Evolutionary conservation across 2,888 invertebrate genomes (phyloP).

Genomic region (Allophyes oxyacanthae): DNA sequence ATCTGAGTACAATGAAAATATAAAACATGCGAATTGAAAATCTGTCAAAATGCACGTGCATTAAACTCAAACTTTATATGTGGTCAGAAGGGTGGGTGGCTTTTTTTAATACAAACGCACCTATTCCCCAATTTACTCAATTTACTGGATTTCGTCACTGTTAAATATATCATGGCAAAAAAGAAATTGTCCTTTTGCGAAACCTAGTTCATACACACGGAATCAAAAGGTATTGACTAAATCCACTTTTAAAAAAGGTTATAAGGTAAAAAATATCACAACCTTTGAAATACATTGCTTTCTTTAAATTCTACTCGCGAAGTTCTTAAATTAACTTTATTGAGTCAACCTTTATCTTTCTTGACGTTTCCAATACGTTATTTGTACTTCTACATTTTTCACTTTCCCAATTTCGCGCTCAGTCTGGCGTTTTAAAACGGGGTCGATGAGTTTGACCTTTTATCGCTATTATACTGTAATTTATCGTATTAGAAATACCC

Average conservation of each 20-base stretch:
- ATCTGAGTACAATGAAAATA: neutral
- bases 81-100: too few relatives aligned
- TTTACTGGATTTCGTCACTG: too few relatives aligned
- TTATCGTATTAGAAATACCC: too few relatives aligned
- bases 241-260: neutral
- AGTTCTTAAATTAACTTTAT: conserved; percentile 30
- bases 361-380: conserved; percentile 21
- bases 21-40: conserved; percentile 5
- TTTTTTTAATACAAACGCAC: too few relatives aligned
- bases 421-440: neutral
- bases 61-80: neutral
- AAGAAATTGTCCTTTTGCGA: too few relatives aligned
- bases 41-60: neutral
- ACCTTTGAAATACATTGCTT: conserved; percentile 5
- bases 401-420: conserved; percentile 1
- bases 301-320: conserved; percentile 28
- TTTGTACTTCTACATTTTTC: conserved; percentile 24
- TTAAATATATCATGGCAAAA: too few relatives aligned
- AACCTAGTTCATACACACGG: too few relatives aligned
- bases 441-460: neutral
- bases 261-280: conserved; percentile 1
- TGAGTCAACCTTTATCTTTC: conserved; percentile 34
- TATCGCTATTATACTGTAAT: neutral
- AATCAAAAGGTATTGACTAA: too few relatives aligned
- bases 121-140: too few relatives aligned